Evolutionary conservation across 2,797 vertebrate species (phyloP), one percentile per base, ranked within the genome.

Genomic region (Lepus oiostolus): DNA sequence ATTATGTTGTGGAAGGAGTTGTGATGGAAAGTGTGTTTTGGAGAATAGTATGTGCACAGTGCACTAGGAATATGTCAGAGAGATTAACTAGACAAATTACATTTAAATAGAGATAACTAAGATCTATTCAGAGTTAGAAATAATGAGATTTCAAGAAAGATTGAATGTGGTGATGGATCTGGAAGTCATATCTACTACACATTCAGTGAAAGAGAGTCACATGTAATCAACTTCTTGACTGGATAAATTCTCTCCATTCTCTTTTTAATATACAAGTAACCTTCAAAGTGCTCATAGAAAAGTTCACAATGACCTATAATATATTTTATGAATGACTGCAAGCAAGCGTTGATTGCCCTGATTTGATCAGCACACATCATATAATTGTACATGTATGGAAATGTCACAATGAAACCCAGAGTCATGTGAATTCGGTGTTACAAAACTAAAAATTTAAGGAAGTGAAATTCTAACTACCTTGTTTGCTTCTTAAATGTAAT

Each of bases 11-110:
- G 52, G 9, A 24, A 80, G 70, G 5, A 52, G 4, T 42, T 84
- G 35, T 47, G 42, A 9, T 47, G 42, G 42, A 47, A 47, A 47
- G 8, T 47, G 42, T 47, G 42, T 47, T 47, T 47, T 63, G 19
- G 1, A 60, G 4, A 0, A 50, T 0, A 5, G 11, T 19, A 62
- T 9, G 22, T 4, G 79, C 2, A 22, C 38, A 58, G 14, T 42
- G 26, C 11, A 17, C 0, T 7, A 16, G 19, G 60, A 32, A 0
- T 1, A 54, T 68, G 17, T 1, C 32, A 22, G 32, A 38, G 10
- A 3, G 24, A 4, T 72, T 17, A 47, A 28, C 14, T 42, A 63
- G 38, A 35, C 21, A 88, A 7, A 13, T n/a, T 28, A 72, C 21
- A 3, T 21, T 26, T 75, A 28, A 54, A 9, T 9, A 4, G 19